phyloP scores from a whole-genome alignment of 2,797 vertebrate species.

The Taenioides sp. region DNA sequence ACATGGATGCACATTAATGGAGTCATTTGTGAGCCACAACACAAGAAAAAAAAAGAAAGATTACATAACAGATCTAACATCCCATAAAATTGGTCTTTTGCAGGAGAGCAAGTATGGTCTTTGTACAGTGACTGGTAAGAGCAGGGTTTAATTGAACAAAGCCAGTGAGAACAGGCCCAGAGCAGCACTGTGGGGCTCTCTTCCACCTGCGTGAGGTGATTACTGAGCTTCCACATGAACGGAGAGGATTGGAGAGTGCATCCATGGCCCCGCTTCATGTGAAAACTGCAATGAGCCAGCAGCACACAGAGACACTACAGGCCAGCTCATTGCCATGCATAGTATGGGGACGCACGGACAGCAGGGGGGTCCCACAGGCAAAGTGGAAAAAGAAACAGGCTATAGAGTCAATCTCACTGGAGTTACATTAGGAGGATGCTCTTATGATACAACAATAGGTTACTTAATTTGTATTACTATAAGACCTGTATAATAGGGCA shows the following conservation, averaged over 20 bases:
- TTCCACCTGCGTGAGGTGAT: slow-evolving; percentile 45
- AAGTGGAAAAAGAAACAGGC: slow-evolving; percentile 40
- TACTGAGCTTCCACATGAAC: slow-evolving; percentile 38
- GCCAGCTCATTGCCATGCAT: slow-evolving; percentile 59
- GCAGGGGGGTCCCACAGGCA: slow-evolving; percentile 42
- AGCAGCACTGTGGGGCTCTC: slow-evolving; percentile 26
- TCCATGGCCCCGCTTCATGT: slow-evolving; percentile 35
- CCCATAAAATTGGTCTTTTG: not conserved
- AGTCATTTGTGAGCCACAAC: not conserved
- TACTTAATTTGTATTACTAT: slow-evolving; percentile 17
- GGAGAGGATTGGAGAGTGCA: slow-evolving; percentile 27
- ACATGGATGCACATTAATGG: not conserved
- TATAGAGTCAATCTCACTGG: slow-evolving; percentile 39
- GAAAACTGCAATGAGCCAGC: slow-evolving; percentile 57
- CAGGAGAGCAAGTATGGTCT: not conserved
- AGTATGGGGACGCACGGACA: slow-evolving; percentile 42
- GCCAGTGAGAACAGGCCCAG: slow-evolving; percentile 26
- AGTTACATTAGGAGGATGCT: slow-evolving; percentile 41
- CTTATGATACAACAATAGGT: slow-evolving; percentile 34
- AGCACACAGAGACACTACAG: slow-evolving; percentile 29
- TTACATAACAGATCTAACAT: not conserved
- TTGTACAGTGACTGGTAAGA: slow-evolving; percentile 24
- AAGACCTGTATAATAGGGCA: slow-evolving; percentile 25
- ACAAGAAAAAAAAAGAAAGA: not conserved
- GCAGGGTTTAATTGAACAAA: slow-evolving; percentile 57